Percentiles rank a stretch among this genome's conserved stretches.
Evolutionary conservation across 2,113 vertebrate species (phyloP).

Genomic region (Corythaeola cristata): DNA sequence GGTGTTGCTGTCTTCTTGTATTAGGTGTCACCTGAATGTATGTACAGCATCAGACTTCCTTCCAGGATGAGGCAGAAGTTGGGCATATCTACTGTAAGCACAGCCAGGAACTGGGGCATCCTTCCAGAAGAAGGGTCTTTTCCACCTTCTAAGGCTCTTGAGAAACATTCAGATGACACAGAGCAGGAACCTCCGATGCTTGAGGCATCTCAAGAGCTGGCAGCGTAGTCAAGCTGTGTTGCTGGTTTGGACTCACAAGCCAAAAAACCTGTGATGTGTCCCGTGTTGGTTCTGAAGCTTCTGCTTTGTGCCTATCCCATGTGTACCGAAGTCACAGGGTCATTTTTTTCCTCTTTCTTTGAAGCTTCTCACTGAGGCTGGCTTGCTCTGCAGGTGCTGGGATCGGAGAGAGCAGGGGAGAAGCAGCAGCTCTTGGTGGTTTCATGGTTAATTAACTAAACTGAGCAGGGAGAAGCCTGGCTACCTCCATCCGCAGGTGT

Average conservation of each 20-base stretch:
- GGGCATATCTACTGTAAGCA: background rate
- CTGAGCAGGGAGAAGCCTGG: accelerated
- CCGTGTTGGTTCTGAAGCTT: background rate
- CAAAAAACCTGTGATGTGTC: background rate
- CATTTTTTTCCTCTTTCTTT: background rate
- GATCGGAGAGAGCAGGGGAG: background rate
- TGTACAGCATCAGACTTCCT: background rate
- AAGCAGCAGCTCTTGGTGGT: background rate
- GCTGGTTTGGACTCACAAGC: background rate
- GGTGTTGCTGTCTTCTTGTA: accelerated
- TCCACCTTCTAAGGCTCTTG: background rate
- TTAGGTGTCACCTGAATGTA: too few relatives aligned
- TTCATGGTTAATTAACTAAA: accelerated
- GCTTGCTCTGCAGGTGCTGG: background rate
- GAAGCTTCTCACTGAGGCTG: background rate
- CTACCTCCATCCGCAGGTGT: background rate
- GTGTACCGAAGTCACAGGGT: accelerated
- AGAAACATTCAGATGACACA: background rate
- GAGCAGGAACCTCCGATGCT: background rate
- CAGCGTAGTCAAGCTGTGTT: accelerated
- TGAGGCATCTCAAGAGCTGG: background rate
- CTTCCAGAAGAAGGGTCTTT: background rate
- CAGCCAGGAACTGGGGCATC: background rate
- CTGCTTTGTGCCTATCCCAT: background rate
- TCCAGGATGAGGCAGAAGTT: background rate